Conservation (phyloP, 2,797 vertebrate genomes). For the Pachyuromys duprasi region DNA sequence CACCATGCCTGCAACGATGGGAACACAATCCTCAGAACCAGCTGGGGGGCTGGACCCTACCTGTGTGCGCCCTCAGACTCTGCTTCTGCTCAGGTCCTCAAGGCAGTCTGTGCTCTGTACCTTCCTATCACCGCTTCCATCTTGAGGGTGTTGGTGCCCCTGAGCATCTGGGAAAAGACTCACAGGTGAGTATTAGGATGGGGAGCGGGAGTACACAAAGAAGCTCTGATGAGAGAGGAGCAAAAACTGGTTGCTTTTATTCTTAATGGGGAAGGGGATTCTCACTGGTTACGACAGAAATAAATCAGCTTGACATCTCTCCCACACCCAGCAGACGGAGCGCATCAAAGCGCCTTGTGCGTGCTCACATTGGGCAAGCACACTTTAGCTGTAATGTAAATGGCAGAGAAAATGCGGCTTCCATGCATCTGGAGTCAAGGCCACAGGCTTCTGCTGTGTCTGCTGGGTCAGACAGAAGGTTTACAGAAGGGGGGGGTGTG, state of each 20-base stretch:
- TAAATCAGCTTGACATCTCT: neutral
- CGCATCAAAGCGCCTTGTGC: no score
- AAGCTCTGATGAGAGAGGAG: fast-evolving
- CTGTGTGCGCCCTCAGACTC: neutral
- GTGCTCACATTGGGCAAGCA: neutral
- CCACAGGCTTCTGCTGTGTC: neutral
- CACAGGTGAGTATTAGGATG: no score
- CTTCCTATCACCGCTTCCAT: neutral
- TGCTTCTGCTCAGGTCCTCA: neutral
- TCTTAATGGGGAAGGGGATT: neutral
- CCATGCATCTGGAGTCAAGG: neutral
- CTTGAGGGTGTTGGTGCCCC: neutral
- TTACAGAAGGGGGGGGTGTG: neutral
- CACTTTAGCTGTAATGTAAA: neutral
- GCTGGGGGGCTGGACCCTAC: neutral
- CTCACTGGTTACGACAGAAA: neutral
- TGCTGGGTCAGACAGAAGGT: neutral
- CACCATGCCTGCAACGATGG: no score
- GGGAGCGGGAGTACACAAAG: neutral
- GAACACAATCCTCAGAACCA: neutral
- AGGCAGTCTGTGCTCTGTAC: neutral
- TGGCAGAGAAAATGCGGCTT: neutral
- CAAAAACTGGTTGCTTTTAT: neutral
- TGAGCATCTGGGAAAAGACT: neutral
- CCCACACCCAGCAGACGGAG: neutral